Evolutionary conservation across 2,113 vertebrate genomes (phyloP), one percentile per base, ranked within the genome.

Genomic region (Hydrochoerus hydrochaeris): DNA sequence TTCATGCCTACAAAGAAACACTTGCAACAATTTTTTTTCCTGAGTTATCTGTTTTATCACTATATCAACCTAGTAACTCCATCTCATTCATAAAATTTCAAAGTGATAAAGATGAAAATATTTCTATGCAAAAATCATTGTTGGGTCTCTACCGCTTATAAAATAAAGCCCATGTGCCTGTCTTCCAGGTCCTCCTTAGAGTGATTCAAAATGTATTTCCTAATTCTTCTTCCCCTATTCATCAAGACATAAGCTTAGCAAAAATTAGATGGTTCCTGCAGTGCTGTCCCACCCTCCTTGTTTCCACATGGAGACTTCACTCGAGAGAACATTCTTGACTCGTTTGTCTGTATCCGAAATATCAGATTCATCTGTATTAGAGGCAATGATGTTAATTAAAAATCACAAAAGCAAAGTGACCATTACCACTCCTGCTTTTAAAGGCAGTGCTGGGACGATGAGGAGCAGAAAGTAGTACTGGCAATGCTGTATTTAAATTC

Each of bases 31-130:
- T 75, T 49, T 90, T 54, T 46, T 86, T 13, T 65, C 24, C 49
- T 35, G 49, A 32, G 26, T 75, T 62, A 32, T 86, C 67, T 7
- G 4, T 84, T 88, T 71, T 32, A 12, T 58, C 41, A 28, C 19
- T 32, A 49, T 7, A 30, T 44, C 38, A 93, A 3, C 2, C 26
- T 35, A 4, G 1, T 16, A 24, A 75, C 19, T 62, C 32, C 30
- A 63, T 69, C 32, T 73, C 85, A 54, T 49, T 83, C 49, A 81
- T 26, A 58, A 91, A 69, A 46, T 82, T 91, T n/a, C 44, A 77
- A 91, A 90, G n/a, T 28, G n/a, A 46, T 73, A 81, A 96, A 85
- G 62, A 80, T 75, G 35, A 60, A 87, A 86, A 78, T 17, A 85
- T 35, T 85, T 71, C 41, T 44, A 62, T 62, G 81, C 8, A 93